A percentile compares a stretch with the other conserved stretches of the same genome.
These are phyloP conservation scores for Cheirogaleus medius DNA, from an alignment of 2,113 vertebrate species.

Conservation along the genomic window DNA sequence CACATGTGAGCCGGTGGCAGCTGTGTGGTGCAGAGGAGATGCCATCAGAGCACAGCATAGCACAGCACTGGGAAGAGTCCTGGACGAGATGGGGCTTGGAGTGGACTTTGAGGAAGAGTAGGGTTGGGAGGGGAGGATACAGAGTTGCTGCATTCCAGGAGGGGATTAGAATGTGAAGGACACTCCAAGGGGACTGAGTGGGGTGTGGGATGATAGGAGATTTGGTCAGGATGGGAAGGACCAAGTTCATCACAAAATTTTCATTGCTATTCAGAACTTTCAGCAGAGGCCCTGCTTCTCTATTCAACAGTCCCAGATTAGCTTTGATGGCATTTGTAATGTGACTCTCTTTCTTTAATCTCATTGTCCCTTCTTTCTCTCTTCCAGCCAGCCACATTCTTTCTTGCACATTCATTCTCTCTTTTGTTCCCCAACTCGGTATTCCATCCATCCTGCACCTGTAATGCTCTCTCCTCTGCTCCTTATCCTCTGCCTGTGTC, in stretches of 20 bases:
- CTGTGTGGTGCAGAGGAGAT: accelerated
- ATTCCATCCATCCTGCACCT: background rate
- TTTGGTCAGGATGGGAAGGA: background rate
- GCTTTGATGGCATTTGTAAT: background rate
- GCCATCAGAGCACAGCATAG: background rate
- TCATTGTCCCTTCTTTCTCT: background rate
- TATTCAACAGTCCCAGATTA: background rate
- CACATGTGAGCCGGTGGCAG: too few relatives aligned
- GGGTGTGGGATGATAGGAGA: too few relatives aligned
- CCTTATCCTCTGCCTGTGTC: background rate
- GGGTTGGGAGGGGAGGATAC: background rate
- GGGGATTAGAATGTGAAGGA: background rate
- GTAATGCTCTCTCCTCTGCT: background rate
- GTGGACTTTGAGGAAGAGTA: background rate
- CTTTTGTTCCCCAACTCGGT: background rate
- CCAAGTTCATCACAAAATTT: too few relatives aligned
- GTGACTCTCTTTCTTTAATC: background rate
- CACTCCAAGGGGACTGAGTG: background rate
- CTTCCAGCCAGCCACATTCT: too few relatives aligned
- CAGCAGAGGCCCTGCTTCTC: too few relatives aligned
- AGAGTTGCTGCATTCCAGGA: background rate
- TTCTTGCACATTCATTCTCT: background rate
- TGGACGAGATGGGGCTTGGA: background rate
- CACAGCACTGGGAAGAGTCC: background rate
- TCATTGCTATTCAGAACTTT: background rate